Conservation (phyloP, 2,888 invertebrate species). For the Drymonia ruficornis region DNA sequence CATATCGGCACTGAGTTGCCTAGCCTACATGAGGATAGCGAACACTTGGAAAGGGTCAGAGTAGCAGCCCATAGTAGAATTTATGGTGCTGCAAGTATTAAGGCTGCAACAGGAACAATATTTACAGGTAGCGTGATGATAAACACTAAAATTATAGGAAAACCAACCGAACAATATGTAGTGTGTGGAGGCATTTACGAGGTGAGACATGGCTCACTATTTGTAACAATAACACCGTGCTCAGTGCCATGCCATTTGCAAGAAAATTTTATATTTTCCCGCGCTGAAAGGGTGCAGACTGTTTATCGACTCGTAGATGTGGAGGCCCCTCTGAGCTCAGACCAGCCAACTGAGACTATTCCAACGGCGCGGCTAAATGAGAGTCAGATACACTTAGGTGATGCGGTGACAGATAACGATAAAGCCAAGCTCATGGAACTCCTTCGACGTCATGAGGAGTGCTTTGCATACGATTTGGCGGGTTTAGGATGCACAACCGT, state of each 20-base stretch:
- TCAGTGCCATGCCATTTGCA: too few species aligned
- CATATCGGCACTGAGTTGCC: slow-evolving; percentile 5
- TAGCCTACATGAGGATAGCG: not conserved
- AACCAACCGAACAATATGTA: slow-evolving; percentile 5
- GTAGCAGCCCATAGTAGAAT: not conserved
- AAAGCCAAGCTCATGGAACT: too few species aligned
- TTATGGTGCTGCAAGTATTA: slow-evolving; percentile 11
- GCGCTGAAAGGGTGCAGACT: too few species aligned
- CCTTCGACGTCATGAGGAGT: too few species aligned
- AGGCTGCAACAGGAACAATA: not conserved
- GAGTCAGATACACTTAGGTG: too few species aligned
- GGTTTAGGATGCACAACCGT: slow-evolving; percentile 11
- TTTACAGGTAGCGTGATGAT: not conserved
- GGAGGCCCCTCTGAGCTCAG: too few species aligned
- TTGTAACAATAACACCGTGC: not conserved
- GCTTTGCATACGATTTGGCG: slow-evolving; percentile 7
- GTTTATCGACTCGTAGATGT: too few species aligned
- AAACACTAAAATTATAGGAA: slow-evolving; percentile 5
- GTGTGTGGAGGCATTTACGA: slow-evolving; percentile 4
- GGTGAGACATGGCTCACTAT: not conserved
- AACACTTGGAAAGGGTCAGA: not conserved
- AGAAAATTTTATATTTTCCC: too few species aligned
- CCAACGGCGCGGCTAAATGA: too few species aligned
- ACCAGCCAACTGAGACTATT: too few species aligned
- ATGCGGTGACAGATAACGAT: too few species aligned